Percentiles rank a stretch among this genome's conserved stretches.
phyloP scores from a whole-genome alignment of 2,797 vertebrate genomes.

The Geotrypetes seraphini region DNA sequence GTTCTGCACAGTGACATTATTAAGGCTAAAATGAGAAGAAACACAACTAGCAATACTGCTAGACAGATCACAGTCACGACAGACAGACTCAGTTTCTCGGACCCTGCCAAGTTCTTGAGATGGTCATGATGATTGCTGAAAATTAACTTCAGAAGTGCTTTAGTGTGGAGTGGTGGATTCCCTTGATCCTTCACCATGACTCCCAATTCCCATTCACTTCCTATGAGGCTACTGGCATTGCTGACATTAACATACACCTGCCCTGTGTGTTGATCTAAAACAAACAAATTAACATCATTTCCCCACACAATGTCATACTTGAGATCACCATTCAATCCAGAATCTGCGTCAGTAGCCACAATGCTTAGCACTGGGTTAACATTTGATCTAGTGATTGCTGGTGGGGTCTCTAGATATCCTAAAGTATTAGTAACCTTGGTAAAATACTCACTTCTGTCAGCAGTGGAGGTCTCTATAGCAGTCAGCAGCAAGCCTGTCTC shows the following conservation, averaged over 20 bases:
- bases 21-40: conserved; percentile 61
- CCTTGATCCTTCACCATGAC: conserved; percentile 69
- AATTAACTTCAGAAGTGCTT: conserved; percentile 50
- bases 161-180: conserved; percentile 49
- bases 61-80: conserved; percentile 70
- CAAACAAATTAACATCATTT: conserved; percentile 51
- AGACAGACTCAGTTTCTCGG: conserved; percentile 53
- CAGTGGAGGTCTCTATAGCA: conserved; percentile 15
- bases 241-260: conserved; percentile 74
- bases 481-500: conserved; percentile 57
- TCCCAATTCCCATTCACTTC: conserved; percentile 57
- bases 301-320: conserved; percentile 53
- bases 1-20: conserved; percentile 70
- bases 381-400: not conserved
- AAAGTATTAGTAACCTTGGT: conserved; percentile 27
- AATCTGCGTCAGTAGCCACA: conserved; percentile 70
- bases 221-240: conserved; percentile 75
- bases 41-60: conserved; percentile 55
- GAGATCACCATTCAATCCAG: conserved; percentile 66
- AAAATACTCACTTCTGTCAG: conserved; percentile 14
- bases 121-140: conserved; percentile 73
- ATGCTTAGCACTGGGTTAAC: conserved; percentile 41
- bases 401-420: not conserved
- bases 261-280: conserved; percentile 60
- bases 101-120: conserved; percentile 62